Evolutionary conservation across 2,888 invertebrate genomes (phyloP), one percentile per base, ranked within the genome.

Genomic region (Synergus laeviventris): DNA sequence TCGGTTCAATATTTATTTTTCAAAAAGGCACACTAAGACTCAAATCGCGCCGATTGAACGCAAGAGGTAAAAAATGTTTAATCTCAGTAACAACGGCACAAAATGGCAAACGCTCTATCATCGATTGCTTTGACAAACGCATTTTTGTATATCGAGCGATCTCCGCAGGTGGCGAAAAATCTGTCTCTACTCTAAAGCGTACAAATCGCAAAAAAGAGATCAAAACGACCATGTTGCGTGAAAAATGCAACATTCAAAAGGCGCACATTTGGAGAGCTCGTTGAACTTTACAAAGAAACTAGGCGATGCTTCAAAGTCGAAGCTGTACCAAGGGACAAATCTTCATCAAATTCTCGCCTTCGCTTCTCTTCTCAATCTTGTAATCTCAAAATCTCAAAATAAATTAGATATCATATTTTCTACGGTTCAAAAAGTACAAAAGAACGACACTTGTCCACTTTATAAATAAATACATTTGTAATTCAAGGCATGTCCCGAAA

Each of bases 401-500:
- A 79, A 82, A 78, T 81, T 66, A 76, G 18, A 66, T 38, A 76
- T 24, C 66, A 45, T 49, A 70, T 70, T 70, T 70, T 36, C 70
- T 70, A 70, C 12, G 39, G 42, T 70, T 24, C 16, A 70, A 49
- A 31, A 45, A 49, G 45, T 70, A 77, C 73, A 73, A 54, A 70
- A 73, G 76, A 70, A 79, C 76, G 74, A 56, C 74, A 76, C 74
- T 66, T 79, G 70, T 39, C 64, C 75, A 77, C 75, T 74, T 78
- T 81, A 79, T 70, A 80, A 81, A 82, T 81, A 82, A 82, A 81
- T 82, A 81, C 59, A 78, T 61, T 38, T 60, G 78, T 64, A 74
- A 74, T 75, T 78, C 78, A 78, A 81, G 77, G 77, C 76, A 77
- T 70, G 80, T 81, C 78, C 79, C 77, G 79, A 78, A 61, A 75